Percentiles rank a stretch among this genome's conserved stretches.
Evolutionary conservation across 2,113 vertebrate species (phyloP).

Genomic region (Ptyas mucosa): DNA sequence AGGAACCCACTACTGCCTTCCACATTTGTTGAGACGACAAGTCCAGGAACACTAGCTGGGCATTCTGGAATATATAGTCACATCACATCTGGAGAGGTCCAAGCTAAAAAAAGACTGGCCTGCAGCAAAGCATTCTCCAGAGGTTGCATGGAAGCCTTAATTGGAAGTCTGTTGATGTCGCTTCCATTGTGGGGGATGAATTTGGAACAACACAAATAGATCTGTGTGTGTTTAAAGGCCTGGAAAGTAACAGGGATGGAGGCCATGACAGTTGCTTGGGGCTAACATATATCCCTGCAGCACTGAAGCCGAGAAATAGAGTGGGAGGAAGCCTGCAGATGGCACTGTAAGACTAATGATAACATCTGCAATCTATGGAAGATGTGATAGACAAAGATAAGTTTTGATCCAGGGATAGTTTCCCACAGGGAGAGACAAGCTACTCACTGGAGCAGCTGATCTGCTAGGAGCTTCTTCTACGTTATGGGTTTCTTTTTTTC

Average conservation of each 20-base stretch:
- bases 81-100: neutral
- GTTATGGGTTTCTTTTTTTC: neutral
- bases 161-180: neutral
- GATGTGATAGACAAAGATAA: neutral
- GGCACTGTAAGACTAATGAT: neutral
- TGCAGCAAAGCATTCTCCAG: neutral
- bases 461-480: neutral
- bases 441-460: neutral
- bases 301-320: neutral
- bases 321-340: neutral
- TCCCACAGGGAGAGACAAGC: neutral
- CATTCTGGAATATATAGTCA: neutral
- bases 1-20: neutral
- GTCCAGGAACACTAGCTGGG: neutral
- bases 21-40: neutral
- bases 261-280: neutral
- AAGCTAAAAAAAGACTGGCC: neutral
- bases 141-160: neutral
- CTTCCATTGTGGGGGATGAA: neutral
- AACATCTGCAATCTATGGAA: neutral
- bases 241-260: neutral
- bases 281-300: neutral
- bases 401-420: neutral
- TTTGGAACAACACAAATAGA: neutral
- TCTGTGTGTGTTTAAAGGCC: neutral